Evolutionary conservation across 2,888 invertebrate genomes (phyloP), one percentile per base, ranked within the genome.

Genomic region (Cheilosia scutellata): DNA sequence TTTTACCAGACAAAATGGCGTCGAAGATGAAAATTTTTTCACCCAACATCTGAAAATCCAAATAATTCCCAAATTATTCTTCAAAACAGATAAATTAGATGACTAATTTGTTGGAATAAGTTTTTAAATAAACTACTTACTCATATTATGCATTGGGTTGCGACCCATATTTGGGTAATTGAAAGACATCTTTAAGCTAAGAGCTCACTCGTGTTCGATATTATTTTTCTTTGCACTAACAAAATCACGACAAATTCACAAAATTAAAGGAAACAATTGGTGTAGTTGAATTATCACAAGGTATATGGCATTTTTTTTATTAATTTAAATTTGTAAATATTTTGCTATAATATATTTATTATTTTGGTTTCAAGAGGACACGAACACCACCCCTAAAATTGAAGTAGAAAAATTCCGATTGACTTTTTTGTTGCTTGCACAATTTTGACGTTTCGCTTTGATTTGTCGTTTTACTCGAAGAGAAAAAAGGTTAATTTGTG

Each of bases 81-180:
- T 1, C 82, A 88, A 20, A 44, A 77, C 82, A 75, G 33, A 49
- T 76, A 77, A 89, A 83, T 76, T 4, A 20, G n/a, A 1, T 40
- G 7, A 55, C 37, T 42, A 47, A 44, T 53, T 5, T 6, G 3
- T 29, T 5, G 9, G 9, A 5, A 31, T 7, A 53, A 2, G 6
- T 1, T n/a, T 27, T 70, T 49, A 37, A 20, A 20, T 13, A n/a
- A 40, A 13, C 20, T 37, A 76, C 86, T 86, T 47, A 86, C 86
- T 82, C 62, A 86, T 86, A 63, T 82, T 86, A 40, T 86, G 86
- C 86, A 86, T 82, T 20, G 76, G 86, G 44, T 62, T 82, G 47
- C 76, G 86, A 25, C 89, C 88, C 76, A 91, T 83, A 84, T 90
- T 91, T 60, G 87, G 87, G 75, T 89, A 90, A 86, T 91, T 91